These are phyloP conservation scores for Drosophila varians DNA, from an alignment of 1,140 invertebrate genomes.

Conservation along the genomic window DNA sequence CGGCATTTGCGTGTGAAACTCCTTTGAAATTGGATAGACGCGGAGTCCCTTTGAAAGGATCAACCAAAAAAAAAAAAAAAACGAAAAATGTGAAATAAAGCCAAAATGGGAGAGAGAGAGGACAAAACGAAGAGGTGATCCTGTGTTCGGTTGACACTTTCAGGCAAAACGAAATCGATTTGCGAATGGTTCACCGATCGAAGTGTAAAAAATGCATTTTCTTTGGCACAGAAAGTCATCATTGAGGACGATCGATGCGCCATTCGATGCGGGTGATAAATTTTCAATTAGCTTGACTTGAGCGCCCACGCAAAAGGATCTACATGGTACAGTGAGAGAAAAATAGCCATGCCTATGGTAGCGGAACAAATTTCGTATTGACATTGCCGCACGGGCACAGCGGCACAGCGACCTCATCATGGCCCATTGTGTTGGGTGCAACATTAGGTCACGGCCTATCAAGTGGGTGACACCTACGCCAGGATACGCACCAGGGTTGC, in stretches of 20 bases:
- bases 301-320: conserved; percentile 50
- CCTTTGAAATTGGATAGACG: conserved; percentile 72
- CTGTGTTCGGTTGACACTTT: conserved; percentile 51
- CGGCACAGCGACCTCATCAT: conserved; percentile 46
- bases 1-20: conserved; percentile 76
- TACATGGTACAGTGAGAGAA: not conserved
- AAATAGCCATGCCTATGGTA: conserved; percentile 51
- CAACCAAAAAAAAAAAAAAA: not conserved
- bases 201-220: conserved; percentile 76
- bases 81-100: not conserved
- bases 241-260: conserved; percentile 31
- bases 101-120: not conserved
- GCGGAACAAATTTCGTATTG: conserved; percentile 67
- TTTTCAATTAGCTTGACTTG: conserved; percentile 80
- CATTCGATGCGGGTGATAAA: conserved; percentile 65
- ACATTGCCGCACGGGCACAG: conserved; percentile 56
- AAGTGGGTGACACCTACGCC: conserved; percentile 32
- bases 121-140: not conserved
- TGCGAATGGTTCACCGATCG: conserved; percentile 62
- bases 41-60: not conserved
- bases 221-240: conserved; percentile 67
- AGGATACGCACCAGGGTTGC: not conserved
- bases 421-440: conserved; percentile 77
- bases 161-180: conserved; percentile 66
- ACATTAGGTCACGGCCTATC: conserved; percentile 76